phyloP scores from a whole-genome alignment of 64 coral and sea anemone genomes.

The Acropora tenuis region DNA sequence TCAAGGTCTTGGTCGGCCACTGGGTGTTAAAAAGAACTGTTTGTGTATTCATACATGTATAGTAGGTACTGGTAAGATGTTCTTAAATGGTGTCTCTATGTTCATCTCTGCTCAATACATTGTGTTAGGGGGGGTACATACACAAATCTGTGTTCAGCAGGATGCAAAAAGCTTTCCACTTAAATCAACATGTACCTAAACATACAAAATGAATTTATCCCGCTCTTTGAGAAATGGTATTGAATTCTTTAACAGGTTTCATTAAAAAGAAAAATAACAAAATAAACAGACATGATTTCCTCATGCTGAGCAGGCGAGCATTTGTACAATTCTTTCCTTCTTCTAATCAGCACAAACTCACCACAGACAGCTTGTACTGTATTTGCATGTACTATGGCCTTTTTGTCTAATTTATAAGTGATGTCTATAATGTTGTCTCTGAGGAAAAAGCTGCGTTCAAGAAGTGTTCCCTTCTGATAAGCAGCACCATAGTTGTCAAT shows the following conservation, averaged over 20 bases:
- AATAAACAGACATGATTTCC: too few relatives aligned
- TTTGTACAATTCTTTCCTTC: too few relatives aligned
- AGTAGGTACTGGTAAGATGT: not conserved
- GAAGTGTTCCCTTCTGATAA: not conserved
- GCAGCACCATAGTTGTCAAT: slow-evolving; percentile 30
- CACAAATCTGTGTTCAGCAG: not conserved
- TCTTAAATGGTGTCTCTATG: slow-evolving; percentile 1
- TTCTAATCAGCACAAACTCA: too few relatives aligned
- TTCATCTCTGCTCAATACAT: not conserved
- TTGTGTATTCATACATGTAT: not conserved
- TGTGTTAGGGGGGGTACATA: not conserved
- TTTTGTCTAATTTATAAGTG: slow-evolving; percentile 30
- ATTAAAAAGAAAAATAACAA: not conserved
- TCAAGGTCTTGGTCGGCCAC: slow-evolving; percentile 1
- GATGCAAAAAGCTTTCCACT: not conserved
- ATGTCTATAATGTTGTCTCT: slow-evolving; percentile 60
- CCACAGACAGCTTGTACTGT: too few relatives aligned
- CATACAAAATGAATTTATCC: not conserved
- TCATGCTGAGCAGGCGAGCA: too few relatives aligned
- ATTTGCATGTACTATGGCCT: too few relatives aligned
- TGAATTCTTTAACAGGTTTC: not conserved
- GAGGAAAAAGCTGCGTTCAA: slow-evolving; percentile 8
- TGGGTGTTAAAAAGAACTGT: slow-evolving; percentile 3
- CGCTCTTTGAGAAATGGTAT: not conserved
- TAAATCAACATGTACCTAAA: not conserved